Evolutionary conservation across 2,888 invertebrate species (phyloP).

Genomic region (Chironomus riparius): DNA sequence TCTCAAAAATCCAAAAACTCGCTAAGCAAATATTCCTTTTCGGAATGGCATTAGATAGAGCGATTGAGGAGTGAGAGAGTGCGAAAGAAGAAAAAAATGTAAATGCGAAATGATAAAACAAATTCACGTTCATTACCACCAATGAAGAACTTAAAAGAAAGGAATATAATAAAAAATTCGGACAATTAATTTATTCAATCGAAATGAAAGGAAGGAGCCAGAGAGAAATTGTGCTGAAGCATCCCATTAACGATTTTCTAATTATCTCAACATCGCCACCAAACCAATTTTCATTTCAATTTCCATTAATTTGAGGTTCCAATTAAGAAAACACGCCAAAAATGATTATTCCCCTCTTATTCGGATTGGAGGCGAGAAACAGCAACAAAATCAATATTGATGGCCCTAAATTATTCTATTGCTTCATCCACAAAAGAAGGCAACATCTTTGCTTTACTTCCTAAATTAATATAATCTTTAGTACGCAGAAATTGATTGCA

Average conservation of each 20-base stretch:
- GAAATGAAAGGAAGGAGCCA: background rate
- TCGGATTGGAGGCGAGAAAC: background rate
- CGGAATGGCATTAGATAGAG: background rate
- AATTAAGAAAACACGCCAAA: constrained; percentile 18
- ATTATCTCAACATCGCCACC: constrained; percentile 25
- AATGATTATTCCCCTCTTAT: background rate
- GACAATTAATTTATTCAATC: constrained; percentile 27
- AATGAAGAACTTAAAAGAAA: background rate
- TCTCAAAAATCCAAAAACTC: background rate
- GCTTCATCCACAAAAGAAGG: background rate
- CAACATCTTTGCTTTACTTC: background rate
- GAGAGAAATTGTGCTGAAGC: background rate
- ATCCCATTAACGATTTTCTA: constrained; percentile 22
- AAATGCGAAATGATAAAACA: constrained; percentile 16
- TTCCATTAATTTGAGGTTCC: constrained; percentile 21
- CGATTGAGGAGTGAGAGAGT: background rate
- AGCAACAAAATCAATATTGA: background rate
- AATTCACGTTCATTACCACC: constrained; percentile 21
- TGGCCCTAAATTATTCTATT: background rate
- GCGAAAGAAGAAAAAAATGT: constrained; percentile 14
- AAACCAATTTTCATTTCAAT: constrained; percentile 10
- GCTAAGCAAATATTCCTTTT: background rate
- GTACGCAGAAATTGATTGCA: constrained; percentile 14
- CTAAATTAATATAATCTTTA: background rate
- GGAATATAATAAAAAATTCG: background rate